Percentiles rank a stretch among this genome's conserved stretches.
These are phyloP conservation scores for Leucoma salicis DNA, from an alignment of 2,888 invertebrate species.

Conservation along the genomic window DNA sequence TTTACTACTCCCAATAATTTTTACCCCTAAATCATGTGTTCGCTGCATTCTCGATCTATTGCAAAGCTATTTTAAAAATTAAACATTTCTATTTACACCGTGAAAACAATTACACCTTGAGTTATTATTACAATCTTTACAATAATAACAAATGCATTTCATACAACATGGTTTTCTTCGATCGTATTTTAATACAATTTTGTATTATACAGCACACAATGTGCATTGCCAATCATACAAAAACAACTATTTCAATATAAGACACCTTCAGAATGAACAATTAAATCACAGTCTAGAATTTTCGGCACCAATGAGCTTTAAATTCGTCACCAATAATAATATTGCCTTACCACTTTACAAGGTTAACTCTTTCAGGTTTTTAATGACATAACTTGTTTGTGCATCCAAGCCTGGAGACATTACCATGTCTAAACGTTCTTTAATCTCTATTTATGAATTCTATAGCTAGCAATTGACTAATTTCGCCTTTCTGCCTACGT, in stretches of 20 bases:
- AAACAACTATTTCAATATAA: constrained; percentile 81
- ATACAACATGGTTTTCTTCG: constrained; percentile 47
- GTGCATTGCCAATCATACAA: constrained; percentile 76
- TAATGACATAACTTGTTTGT: constrained; percentile 56
- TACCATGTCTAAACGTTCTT: constrained; percentile 55
- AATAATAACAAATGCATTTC: constrained; percentile 64
- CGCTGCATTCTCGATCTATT: constrained; percentile 47
- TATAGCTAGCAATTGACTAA: constrained; percentile 82
- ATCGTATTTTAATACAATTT: constrained; percentile 49
- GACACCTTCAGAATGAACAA: constrained; percentile 81
- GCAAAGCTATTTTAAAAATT: constrained; percentile 69
- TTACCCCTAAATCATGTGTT: constrained; percentile 33
- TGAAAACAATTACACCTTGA: constrained; percentile 47
- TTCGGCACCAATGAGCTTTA: constrained; percentile 81
- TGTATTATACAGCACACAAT: constrained; percentile 50
- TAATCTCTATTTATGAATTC: constrained; percentile 63
- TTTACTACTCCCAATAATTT: neutral
- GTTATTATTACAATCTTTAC: constrained; percentile 34
- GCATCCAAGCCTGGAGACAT: constrained; percentile 68
- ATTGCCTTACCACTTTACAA: constrained; percentile 52
- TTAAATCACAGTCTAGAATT: constrained; percentile 81
- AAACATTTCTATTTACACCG: constrained; percentile 63
- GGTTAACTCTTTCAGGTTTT: constrained; percentile 51
- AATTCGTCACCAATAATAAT: constrained; percentile 70
- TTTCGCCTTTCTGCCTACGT: constrained; percentile 70